These are phyloP conservation scores for Willowsia nigromaculata DNA, from an alignment of 2,888 invertebrate species.

Conservation along the genomic window DNA sequence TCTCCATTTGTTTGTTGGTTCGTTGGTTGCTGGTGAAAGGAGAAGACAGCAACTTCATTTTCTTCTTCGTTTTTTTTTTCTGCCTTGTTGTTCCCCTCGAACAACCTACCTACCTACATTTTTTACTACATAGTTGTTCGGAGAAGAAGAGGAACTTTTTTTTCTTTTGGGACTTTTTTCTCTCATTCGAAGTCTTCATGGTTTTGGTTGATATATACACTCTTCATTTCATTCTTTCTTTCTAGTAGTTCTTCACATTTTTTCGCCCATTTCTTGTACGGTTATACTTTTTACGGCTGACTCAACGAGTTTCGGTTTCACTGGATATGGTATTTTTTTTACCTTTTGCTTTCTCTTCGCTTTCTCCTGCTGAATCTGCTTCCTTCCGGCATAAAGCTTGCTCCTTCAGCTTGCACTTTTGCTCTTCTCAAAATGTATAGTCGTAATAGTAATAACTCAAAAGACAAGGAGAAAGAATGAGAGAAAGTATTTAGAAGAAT, in stretches of 20 bases:
- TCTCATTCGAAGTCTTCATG: conserved; percentile 17
- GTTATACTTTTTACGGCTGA: conserved; percentile 39
- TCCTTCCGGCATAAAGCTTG: conserved; percentile 31
- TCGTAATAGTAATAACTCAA: conserved; percentile 25
- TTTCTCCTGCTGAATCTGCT: background rate
- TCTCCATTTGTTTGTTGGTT: conserved; percentile 57
- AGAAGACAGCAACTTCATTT: conserved; percentile 51
- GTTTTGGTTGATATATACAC: conserved; percentile 14
- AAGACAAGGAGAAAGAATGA: background rate
- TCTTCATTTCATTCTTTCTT: conserved; percentile 20
- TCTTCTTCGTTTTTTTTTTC: too few species aligned
- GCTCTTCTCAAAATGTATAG: background rate
- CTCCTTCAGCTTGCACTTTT: background rate
- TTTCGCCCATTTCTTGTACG: background rate
- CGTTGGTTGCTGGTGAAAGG: conserved; percentile 36
- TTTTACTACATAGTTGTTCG: background rate
- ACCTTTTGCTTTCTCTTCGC: background rate
- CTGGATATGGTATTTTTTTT: conserved; percentile 17
- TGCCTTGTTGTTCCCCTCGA: conserved; percentile 26
- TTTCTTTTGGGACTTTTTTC: conserved; percentile 52
- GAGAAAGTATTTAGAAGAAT: background rate
- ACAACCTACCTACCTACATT: conserved; percentile 32
- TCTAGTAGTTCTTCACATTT: background rate
- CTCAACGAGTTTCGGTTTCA: conserved; percentile 36
- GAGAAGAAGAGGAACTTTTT: background rate